A percentile compares a stretch with the other conserved stretches of the same genome.
These are phyloP conservation scores for Armadillidium nasatum DNA, from an alignment of 1,140 invertebrate species.

Conservation along the genomic window DNA sequence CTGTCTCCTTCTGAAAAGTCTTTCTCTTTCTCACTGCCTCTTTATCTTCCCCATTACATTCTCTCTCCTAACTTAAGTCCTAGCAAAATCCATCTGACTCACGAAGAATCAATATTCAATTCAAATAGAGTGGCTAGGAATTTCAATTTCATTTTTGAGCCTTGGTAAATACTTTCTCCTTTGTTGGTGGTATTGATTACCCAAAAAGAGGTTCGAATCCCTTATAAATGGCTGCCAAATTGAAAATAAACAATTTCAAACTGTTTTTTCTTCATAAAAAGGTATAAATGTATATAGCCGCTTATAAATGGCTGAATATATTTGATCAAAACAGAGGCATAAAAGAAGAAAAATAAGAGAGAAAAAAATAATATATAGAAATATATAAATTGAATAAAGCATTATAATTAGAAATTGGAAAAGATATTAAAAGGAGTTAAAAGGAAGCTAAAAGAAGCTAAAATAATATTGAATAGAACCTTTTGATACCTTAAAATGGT, in stretches of 20 bases:
- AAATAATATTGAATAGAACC: too few relatives aligned
- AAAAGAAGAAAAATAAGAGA: too few relatives aligned
- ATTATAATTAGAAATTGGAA: too few relatives aligned
- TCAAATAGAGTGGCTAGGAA: slow-evolving; percentile 41
- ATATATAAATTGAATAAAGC: too few relatives aligned
- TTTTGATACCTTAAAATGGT: too few relatives aligned
- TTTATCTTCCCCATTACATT: not conserved
- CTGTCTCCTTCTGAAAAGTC: too few relatives aligned
- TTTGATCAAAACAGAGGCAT: too few relatives aligned
- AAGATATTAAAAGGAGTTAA: too few relatives aligned
- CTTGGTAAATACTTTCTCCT: slow-evolving; percentile 40
- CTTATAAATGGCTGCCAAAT: slow-evolving; percentile 42
- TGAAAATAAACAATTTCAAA: slow-evolving; percentile 44
- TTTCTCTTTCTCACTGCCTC: not conserved
- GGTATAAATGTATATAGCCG: slow-evolving; percentile 11
- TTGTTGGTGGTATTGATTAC: slow-evolving; percentile 38
- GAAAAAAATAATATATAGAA: too few relatives aligned
- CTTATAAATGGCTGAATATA: too few relatives aligned
- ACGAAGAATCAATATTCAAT: slow-evolving; percentile 43
- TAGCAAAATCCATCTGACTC: slow-evolving; percentile 35
- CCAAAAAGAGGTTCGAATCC: slow-evolving; percentile 36
- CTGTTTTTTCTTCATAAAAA: slow-evolving; percentile 42
- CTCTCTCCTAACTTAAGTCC: slow-evolving; percentile 24
- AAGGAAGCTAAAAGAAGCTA: too few relatives aligned
- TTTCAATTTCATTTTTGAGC: slow-evolving; percentile 44